Evolutionary conservation across 2,113 vertebrate genomes (phyloP).

Genomic region (Eurystomus gularis): DNA sequence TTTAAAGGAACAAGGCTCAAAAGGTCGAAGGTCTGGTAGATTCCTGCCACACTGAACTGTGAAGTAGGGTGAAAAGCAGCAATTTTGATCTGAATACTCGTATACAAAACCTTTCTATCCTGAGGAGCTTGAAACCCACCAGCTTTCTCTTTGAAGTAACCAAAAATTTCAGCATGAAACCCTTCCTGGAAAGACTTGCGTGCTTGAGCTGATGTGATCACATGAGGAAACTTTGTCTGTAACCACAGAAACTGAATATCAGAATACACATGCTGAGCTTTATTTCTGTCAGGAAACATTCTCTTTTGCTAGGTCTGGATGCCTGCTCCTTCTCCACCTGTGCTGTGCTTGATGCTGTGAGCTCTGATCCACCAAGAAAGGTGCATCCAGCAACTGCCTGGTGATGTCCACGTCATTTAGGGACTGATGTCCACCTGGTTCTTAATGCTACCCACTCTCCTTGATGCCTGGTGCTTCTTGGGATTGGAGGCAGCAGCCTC

Average conservation of each 20-base stretch:
- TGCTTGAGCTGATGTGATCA: background rate
- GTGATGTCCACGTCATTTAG: accelerated
- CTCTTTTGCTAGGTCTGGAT: background rate
- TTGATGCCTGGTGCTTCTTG: background rate
- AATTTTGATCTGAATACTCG: background rate
- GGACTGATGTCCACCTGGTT: background rate
- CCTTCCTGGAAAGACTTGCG: background rate
- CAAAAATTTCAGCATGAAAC: background rate
- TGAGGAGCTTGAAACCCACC: background rate
- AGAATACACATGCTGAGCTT: background rate
- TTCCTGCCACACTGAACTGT: background rate
- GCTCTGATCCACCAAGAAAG: background rate
- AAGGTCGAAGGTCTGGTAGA: background rate
- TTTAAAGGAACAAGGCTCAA: background rate
- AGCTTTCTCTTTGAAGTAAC: background rate
- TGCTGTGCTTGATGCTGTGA: background rate
- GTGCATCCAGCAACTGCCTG: background rate
- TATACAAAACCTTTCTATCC: background rate
- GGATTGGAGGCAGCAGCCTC: background rate
- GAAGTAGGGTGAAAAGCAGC: background rate
- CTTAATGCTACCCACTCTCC: background rate
- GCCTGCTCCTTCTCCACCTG: background rate
- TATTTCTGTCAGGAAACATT: background rate
- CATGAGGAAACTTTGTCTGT: background rate
- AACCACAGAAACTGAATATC: background rate